Evolutionary conservation across 1,140 invertebrate species (phyloP).

Genomic region (Lepidurus arcticus): DNA sequence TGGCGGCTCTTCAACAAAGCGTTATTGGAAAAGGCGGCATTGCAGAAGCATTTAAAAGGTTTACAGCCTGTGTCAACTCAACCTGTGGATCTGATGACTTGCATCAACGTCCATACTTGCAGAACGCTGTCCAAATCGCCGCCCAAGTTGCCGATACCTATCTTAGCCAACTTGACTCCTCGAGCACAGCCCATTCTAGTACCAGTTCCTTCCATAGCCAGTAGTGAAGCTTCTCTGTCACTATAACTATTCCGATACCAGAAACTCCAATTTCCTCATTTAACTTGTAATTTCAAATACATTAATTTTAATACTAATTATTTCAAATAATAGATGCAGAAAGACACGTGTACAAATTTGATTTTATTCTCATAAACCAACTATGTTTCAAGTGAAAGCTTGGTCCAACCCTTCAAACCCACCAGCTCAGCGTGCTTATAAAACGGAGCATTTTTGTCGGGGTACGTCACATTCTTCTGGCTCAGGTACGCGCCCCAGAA

Average conservation of each 20-base stretch:
- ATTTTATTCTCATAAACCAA: background rate
- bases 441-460: conserved; percentile 1
- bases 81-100: background rate
- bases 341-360: too few relatives aligned
- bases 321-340: too few relatives aligned
- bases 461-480: background rate
- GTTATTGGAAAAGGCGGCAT: background rate
- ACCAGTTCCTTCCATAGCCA: background rate
- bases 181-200: background rate
- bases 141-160: background rate
- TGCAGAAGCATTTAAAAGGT: background rate
- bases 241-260: background rate
- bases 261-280: background rate
- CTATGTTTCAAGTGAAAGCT: background rate
- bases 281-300: too few relatives aligned
- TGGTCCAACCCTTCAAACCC: background rate
- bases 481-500: background rate
- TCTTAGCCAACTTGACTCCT: background rate
- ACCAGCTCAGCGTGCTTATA: background rate
- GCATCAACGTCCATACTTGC: background rate
- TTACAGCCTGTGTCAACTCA: background rate
- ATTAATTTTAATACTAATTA: too few relatives aligned
- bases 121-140: background rate
- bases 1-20: conserved; percentile 6
- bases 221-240: background rate